These are phyloP conservation scores for Acanthopagrus latus DNA, from an alignment of 2,797 vertebrate genomes.

Conservation along the genomic window DNA sequence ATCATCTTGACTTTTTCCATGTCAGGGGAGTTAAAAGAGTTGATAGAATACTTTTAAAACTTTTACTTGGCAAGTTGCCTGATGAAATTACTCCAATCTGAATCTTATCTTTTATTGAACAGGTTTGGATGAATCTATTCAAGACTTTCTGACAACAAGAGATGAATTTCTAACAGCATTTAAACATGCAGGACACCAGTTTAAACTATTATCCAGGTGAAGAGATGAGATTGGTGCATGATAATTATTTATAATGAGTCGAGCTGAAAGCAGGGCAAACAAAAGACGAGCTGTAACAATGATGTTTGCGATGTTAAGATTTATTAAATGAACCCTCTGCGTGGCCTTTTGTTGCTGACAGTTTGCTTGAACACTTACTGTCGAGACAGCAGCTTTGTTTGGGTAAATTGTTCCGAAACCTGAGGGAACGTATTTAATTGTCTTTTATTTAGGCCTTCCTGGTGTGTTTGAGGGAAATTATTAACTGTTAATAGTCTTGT, in stretches of 20 bases:
- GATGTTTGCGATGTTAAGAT: slow-evolving; percentile 19
- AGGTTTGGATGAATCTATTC: slow-evolving; percentile 16
- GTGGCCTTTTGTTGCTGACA: slow-evolving; percentile 19
- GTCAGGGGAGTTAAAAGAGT: slow-evolving; percentile 15
- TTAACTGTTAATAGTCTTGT: slow-evolving; percentile 52
- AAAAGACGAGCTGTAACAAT: slow-evolving; percentile 27
- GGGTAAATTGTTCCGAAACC: slow-evolving; percentile 53
- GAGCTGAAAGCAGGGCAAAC: slow-evolving; percentile 34
- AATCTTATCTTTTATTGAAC: slow-evolving; percentile 21
- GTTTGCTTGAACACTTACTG: slow-evolving; percentile 33
- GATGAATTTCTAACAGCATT: slow-evolving; percentile 1
- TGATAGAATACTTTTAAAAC: slow-evolving; percentile 28
- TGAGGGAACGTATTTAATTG: slow-evolving; percentile 57
- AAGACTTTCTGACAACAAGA: not conserved
- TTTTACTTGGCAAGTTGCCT: slow-evolving; percentile 6
- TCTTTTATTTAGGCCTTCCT: slow-evolving; percentile 42
- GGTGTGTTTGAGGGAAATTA: slow-evolving; percentile 40
- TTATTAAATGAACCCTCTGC: slow-evolving; percentile 25
- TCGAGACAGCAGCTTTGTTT: slow-evolving; percentile 39
- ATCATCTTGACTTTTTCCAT: slow-evolving; percentile 31
- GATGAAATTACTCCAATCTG: slow-evolving; percentile 25
- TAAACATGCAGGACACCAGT: slow-evolving; percentile 4
- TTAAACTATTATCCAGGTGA: slow-evolving; percentile 17
- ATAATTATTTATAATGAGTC: slow-evolving; percentile 46
- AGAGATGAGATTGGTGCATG: not conserved